Evolutionary conservation across 2,797 vertebrate species (phyloP), one percentile per base, ranked within the genome.

Genomic region (Ctenopoma multispine): DNA sequence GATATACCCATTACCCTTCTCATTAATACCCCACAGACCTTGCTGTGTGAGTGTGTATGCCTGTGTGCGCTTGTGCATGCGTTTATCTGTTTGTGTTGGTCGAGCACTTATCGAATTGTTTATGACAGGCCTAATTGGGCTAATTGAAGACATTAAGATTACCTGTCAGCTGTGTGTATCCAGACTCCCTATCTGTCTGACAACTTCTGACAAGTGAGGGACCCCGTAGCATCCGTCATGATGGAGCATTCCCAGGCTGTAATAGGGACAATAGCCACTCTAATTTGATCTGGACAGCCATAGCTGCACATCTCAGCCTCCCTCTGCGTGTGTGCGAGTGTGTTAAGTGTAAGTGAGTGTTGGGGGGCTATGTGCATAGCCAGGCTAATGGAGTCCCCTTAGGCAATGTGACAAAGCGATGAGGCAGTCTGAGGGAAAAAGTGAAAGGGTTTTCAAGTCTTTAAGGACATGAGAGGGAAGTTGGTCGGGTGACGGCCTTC

Each of bases 141-240:
- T 99, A 98, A 99, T 99, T 98, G 96, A 97, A 97, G 96, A 96
- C 96, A 96, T 97, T 97, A 97, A 98, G 97, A 99, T 99, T 97
- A 98, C 97, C 98, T 99, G 98, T 99, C 98, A 99, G 94, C 95
- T 95, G 94, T 96, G 96, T 96, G 96, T 96, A 96, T 96, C 96
- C 96, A 97, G 95, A 96, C 95, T 96, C 95, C 94, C 92, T 94
- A 91, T 96, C 96, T 95, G 93, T 94, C 95, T 98, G 97, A 99
- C 97, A 96, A 96, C 96, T 95, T 95, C 95, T 99, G 97, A 98
- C 97, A 98, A 96, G 96, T 96, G 95, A 97, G 95, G 96, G 96
- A 96, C 96, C 96, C 96, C 94, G 92, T 96, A 96, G 96, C 97
- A 96, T 97, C 95, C 94, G 96, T 96, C 96, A 96, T 97, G 96